These are phyloP conservation scores for Anoplius nigerrimus DNA, from an alignment of 2,888 invertebrate species.

Conservation along the genomic window DNA sequence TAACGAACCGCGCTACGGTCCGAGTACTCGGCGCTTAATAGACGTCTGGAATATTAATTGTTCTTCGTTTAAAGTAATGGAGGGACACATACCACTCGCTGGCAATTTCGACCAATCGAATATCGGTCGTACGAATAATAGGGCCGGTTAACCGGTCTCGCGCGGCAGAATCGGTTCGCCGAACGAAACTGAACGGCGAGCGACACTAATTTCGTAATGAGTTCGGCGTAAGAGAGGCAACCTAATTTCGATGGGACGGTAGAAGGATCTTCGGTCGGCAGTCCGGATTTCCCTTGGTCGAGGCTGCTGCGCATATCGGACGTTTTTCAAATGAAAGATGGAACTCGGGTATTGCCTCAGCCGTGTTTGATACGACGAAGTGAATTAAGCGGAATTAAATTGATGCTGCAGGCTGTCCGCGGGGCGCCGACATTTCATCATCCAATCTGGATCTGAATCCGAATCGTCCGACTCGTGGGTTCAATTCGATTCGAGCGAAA, in stretches of 20 bases:
- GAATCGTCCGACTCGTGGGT: too few species aligned
- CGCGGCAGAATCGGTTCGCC: background rate
- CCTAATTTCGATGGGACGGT: slow-evolving; percentile 22
- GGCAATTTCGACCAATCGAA: slow-evolving; percentile 52
- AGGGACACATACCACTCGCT: slow-evolving; percentile 20
- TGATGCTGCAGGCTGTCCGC: too few species aligned
- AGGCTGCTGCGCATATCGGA: too few species aligned
- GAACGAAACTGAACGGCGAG: background rate
- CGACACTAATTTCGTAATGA: slow-evolving; percentile 44
- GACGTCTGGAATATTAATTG: slow-evolving; percentile 53
- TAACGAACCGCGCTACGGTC: background rate
- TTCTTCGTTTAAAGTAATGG: slow-evolving; percentile 44
- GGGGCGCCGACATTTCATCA: too few species aligned
- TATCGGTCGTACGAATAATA: slow-evolving; percentile 33
- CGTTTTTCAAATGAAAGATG: too few species aligned
- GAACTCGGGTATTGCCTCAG: too few species aligned
- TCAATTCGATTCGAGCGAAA: too few species aligned
- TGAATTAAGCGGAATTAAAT: too few species aligned
- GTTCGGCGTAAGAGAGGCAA: slow-evolving; percentile 20
- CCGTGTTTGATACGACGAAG: too few species aligned
- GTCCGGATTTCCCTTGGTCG: too few species aligned
- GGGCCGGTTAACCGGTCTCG: slow-evolving; percentile 4
- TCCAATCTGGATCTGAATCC: too few species aligned
- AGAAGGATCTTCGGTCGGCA: too few species aligned
- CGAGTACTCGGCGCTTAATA: slow-evolving; percentile 20